Evolutionary conservation across 2,888 invertebrate genomes (phyloP).

Genomic region (Cybosia mesomella): DNA sequence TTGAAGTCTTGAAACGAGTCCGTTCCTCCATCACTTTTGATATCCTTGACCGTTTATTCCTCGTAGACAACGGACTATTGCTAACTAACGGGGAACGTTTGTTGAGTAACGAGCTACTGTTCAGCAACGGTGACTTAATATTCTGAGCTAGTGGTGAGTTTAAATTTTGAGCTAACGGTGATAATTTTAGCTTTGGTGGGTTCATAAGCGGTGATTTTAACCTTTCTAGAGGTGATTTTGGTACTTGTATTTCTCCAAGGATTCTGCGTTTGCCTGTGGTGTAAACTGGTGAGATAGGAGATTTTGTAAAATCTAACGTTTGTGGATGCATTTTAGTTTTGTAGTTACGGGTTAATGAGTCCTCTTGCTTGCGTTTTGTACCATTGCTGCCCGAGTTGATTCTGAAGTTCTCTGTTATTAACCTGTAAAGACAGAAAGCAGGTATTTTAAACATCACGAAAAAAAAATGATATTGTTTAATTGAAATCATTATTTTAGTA

Average conservation of each 20-base stretch:
- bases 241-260: slow-evolving; percentile 66
- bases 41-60: slow-evolving; percentile 64
- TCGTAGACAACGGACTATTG: slow-evolving; percentile 57
- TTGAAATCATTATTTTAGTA: background rate
- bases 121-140: slow-evolving; percentile 51
- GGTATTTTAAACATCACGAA: no score
- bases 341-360: slow-evolving; percentile 70
- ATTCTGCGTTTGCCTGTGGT: slow-evolving; percentile 67
- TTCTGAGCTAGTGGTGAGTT: slow-evolving; percentile 3
- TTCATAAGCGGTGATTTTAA: slow-evolving; percentile 54
- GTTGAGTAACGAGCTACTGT: slow-evolving; percentile 37
- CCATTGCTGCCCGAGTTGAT: slow-evolving; percentile 83
- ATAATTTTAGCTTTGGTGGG: slow-evolving; percentile 36
- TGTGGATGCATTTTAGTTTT: slow-evolving; percentile 80
- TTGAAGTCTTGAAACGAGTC: slow-evolving; percentile 70
- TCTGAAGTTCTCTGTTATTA: slow-evolving; percentile 85
- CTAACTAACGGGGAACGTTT: slow-evolving; percentile 34
- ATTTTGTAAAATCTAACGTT: slow-evolving; percentile 69
- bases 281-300: slow-evolving; percentile 62
- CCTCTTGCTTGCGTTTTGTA: slow-evolving; percentile 76
- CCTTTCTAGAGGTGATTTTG: slow-evolving; percentile 63
- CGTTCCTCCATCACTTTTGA: slow-evolving; percentile 75
- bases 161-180: slow-evolving; percentile 44
- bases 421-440: slow-evolving; percentile 68
- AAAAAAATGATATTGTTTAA: slow-evolving; percentile 9